Conservation (phyloP, 2,888 invertebrate species). For the Synergus laeviventris region DNA sequence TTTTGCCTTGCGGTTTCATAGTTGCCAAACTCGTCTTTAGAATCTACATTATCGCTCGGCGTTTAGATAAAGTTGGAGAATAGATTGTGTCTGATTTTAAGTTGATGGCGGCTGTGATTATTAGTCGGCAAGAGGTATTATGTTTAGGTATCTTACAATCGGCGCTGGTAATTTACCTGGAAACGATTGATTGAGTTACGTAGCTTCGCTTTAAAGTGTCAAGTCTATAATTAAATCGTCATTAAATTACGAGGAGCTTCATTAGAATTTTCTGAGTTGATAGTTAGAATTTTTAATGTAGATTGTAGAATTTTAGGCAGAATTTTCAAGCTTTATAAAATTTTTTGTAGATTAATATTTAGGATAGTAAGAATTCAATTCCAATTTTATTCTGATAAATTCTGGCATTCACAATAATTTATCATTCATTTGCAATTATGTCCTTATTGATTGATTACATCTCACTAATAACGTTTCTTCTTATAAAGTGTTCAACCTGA, state of each 20-base stretch:
- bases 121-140: neutral
- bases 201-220: neutral
- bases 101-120: neutral
- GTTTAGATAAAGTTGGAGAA: neutral
- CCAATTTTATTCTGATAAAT: neutral
- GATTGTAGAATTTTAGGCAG: neutral
- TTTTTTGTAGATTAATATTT: too few relatives aligned
- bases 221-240: neutral
- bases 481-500: slow-evolving; percentile 17
- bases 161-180: neutral
- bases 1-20: neutral
- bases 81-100: neutral
- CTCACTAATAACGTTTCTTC: neutral
- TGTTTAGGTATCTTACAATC: neutral
- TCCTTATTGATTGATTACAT: neutral
- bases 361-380: neutral
- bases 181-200: neutral
- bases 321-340: neutral
- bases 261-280: too few relatives aligned
- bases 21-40: slow-evolving; percentile 4
- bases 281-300: neutral
- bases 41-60: neutral
- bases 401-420: neutral
- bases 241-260: too few relatives aligned
- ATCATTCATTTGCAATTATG: neutral